Evolutionary conservation across 2,113 vertebrate species (phyloP).

Genomic region (Corythornis madagascariensis): DNA sequence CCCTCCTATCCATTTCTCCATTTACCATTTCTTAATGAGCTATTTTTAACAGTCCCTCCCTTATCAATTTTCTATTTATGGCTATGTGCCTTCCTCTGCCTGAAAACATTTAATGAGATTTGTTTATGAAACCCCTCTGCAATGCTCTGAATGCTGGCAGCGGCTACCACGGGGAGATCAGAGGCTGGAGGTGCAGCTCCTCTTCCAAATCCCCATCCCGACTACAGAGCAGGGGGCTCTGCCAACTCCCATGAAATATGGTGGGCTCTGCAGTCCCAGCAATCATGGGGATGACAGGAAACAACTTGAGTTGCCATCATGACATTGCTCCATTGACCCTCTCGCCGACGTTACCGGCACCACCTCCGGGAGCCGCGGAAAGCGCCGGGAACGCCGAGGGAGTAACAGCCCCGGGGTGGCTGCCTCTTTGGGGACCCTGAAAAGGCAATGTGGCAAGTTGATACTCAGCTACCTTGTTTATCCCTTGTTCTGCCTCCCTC

Average conservation of each 20-base stretch:
- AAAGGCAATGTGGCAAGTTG: slow-evolving; percentile 48
- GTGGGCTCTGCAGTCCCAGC: neutral
- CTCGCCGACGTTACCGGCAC: neutral
- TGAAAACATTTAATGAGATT: slow-evolving; percentile 71
- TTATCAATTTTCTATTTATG: slow-evolving; percentile 72
- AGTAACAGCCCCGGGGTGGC: neutral
- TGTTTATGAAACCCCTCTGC: slow-evolving; percentile 63
- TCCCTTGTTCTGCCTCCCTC: slow-evolving; percentile 66
- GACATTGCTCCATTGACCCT: slow-evolving; percentile 2
- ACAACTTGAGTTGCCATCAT: neutral
- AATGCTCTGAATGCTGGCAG: slow-evolving; percentile 68
- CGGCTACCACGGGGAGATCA: slow-evolving; percentile 49
- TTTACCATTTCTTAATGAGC: slow-evolving; percentile 76
- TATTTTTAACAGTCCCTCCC: slow-evolving; percentile 71
- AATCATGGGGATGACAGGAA: slow-evolving; percentile 30
- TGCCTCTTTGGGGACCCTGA: neutral
- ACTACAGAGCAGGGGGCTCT: neutral
- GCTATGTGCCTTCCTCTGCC: slow-evolving; percentile 62
- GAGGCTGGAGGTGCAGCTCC: slow-evolving; percentile 46
- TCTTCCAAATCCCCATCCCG: slow-evolving; percentile 15
- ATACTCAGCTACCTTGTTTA: slow-evolving; percentile 67
- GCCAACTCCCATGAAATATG: slow-evolving; percentile 36
- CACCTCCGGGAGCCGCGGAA: neutral
- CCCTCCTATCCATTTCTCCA: slow-evolving; percentile 73
- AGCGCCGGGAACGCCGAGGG: neutral